Base-by-base conservation (phyloP, 1,140 invertebrate genomes). In the Hetaerina americana region DNA sequence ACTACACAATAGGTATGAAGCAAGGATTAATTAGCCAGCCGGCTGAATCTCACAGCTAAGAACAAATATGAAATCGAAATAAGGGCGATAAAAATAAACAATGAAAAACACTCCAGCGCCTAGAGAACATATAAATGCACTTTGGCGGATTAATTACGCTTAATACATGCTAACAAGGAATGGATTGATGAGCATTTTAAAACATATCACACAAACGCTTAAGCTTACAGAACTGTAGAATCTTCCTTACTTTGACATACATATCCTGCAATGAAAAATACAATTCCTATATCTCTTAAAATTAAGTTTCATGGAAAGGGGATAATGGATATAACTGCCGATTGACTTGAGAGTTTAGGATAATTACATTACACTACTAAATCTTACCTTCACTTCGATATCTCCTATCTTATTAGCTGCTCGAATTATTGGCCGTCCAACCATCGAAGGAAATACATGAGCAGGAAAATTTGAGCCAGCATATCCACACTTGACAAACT, bases 401-500 rank as follows among this genome's bases (percentile, higher is more conserved):
- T 99, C 95, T 74, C 96, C 96, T 77, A 99, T 95, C 88, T 97
- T 97, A 80, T 96, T 95, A 72, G 94, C 91, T 57, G 97, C 97
- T 82, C 97, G 85, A 75, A 99, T 96, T 75, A 99, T 98, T 8
- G 98, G 98, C 79, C 97, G 85, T 72, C 98, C 98, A 69, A 99
- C 96, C 87, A 99, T 92, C 1, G 97, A 99, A 49, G 98, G 98
- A 82, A 99, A 99, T 79, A 99, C 98, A 79, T 96, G 91, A 67
- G 94, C 93, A 73, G 98, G 98, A 82, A 99, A 99, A 85, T 99
- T 99, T 71, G 95, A 94, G 67, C 97, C 97, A 75, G 96, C 97
- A 88, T 97, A 99, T 76, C 98, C 98, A 83, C 97, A 99, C 85
- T 99, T 99, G 8, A 99, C 97, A 86, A 99, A 99, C 97, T 98